A percentile compares a stretch with the other conserved stretches of the same genome.
These are phyloP conservation scores for Peromyscus californicus DNA, from an alignment of 2,113 vertebrate genomes.

Conservation along the genomic window DNA sequence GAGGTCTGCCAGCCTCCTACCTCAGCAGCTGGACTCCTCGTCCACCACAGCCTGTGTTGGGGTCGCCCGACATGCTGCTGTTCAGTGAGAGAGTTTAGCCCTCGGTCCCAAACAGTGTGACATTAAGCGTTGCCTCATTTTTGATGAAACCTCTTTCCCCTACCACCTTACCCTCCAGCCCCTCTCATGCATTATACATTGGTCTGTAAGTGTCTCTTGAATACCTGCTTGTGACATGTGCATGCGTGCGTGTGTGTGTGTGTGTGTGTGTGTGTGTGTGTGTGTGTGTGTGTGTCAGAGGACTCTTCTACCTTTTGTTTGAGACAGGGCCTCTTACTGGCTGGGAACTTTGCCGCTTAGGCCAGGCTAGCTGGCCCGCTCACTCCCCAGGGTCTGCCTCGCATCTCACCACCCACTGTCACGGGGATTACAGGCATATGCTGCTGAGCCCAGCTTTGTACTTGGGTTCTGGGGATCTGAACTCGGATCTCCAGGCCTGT, in stretches of 20 bases:
- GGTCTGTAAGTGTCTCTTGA: background rate
- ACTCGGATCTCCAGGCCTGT: background rate
- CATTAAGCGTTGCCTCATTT: background rate
- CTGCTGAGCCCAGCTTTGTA: background rate
- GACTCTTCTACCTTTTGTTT: background rate
- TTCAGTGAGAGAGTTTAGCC: background rate
- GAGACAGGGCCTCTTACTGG: background rate
- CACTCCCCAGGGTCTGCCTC: background rate
- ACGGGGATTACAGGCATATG: background rate
- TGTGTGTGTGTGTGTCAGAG: background rate
- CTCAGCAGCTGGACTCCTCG: background rate
- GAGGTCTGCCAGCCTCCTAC: background rate
- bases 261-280: background rate
- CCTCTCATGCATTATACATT: background rate
- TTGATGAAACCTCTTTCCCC: background rate
- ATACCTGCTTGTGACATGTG: background rate
- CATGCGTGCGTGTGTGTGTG: too few relatives aligned
- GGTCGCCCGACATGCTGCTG: fast-evolving
- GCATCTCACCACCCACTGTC: fast-evolving
- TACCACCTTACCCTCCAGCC: background rate
- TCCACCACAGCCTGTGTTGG: background rate
- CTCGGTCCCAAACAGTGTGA: background rate
- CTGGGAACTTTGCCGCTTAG: background rate
- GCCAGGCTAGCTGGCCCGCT: background rate
- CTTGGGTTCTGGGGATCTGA: background rate